phyloP scores from a whole-genome alignment of 2,113 vertebrate species.

The Cephalopterus ornatus region DNA sequence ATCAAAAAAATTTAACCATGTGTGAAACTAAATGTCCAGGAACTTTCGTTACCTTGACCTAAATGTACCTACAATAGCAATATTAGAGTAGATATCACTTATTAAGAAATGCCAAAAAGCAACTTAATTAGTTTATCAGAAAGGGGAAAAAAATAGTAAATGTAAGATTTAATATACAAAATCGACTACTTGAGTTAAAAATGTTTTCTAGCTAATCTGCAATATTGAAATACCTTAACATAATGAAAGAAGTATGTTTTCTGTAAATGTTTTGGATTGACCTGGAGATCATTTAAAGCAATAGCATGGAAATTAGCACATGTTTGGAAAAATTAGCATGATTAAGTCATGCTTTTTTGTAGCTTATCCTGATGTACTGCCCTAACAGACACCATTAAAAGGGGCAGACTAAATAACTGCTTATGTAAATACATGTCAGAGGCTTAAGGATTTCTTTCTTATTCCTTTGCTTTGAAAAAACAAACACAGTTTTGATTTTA shows the following conservation, averaged over 20 bases:
- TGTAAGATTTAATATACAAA: neutral
- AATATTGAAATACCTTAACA: neutral
- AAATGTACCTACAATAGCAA: neutral
- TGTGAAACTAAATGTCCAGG: neutral
- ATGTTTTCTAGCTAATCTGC: neutral
- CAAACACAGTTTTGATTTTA: neutral
- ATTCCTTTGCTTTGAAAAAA: neutral
- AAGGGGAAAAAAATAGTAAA: neutral
- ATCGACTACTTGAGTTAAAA: neutral
- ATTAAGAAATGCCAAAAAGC: neutral
- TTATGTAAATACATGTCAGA: neutral
- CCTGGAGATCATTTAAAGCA: neutral
- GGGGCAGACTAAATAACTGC: neutral
- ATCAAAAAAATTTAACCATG: neutral
- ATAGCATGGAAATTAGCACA: neutral
- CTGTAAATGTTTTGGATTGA: neutral
- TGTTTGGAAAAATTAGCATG: accelerated
- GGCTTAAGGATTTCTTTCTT: neutral
- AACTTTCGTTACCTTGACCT: neutral
- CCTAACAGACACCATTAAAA: neutral
- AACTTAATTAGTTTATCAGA: neutral
- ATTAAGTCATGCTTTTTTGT: neutral
- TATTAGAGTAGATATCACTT: neutral
- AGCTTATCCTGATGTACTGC: neutral
- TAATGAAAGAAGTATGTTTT: neutral